phyloP scores from a whole-genome alignment of 2,113 vertebrate genomes.

The Platichthys flesus region DNA sequence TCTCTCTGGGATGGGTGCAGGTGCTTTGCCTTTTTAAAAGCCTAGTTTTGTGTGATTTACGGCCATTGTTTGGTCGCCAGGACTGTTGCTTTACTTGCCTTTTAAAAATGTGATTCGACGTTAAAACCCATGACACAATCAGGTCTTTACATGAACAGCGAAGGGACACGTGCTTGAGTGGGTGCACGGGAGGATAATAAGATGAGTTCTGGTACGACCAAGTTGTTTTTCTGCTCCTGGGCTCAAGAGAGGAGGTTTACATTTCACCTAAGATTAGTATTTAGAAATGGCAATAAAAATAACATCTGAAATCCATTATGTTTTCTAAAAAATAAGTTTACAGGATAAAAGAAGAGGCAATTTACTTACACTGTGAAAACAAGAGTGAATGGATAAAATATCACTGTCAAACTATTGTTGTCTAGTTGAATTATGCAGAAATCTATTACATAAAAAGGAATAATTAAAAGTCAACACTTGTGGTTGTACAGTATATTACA shows the following conservation, averaged over 20 bases:
- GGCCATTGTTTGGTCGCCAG: constrained; percentile 5
- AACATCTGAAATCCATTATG: not conserved
- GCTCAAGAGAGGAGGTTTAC: not conserved
- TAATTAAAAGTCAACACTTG: not conserved
- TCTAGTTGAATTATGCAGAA: not conserved
- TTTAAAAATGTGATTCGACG: not conserved
- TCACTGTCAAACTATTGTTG: too few relatives aligned
- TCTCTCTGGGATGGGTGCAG: constrained; percentile 29
- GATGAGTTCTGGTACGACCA: not conserved
- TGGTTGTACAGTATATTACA: not conserved
- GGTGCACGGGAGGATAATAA: not conserved
- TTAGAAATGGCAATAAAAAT: not conserved
- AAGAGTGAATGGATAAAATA: not conserved
- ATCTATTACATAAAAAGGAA: not conserved
- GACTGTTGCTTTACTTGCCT: constrained; percentile 6
- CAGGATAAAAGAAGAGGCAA: not conserved
- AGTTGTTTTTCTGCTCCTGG: constrained; percentile 21
- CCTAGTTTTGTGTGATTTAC: constrained; percentile 20
- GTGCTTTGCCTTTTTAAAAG: constrained; percentile 9
- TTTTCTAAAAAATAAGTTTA: not conserved
- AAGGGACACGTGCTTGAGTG: constrained; percentile 12
- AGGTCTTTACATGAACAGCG: not conserved
- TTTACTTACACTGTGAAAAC: not conserved
- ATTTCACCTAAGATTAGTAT: not conserved
- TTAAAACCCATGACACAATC: constrained; percentile 29